phyloP scores from a whole-genome alignment of 2,113 vertebrate species.

The Phaetusa simplex region DNA sequence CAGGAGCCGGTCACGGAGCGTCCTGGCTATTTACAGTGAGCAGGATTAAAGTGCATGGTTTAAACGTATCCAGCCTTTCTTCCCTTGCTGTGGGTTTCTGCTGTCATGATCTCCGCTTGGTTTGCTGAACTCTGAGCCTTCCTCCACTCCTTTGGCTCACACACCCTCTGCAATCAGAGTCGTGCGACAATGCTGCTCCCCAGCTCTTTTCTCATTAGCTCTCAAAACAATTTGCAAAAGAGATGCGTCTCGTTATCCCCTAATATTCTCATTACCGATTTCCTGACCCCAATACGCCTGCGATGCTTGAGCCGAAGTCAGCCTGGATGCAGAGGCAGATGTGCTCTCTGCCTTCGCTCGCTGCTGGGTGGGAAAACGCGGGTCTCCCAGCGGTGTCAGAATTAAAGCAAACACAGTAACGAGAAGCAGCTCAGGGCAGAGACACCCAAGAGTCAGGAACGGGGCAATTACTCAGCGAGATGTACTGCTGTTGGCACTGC shows the following conservation, averaged over 20 bases:
- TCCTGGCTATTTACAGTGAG: background rate
- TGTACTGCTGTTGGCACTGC: conserved; percentile 10
- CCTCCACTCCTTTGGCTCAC: background rate
- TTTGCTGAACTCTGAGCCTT: background rate
- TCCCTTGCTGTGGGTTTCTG: background rate
- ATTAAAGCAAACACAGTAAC: background rate
- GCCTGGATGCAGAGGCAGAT: background rate
- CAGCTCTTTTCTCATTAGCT: background rate
- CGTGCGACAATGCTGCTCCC: background rate
- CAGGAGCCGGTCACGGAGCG: background rate
- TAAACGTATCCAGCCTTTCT: background rate
- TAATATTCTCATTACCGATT: background rate
- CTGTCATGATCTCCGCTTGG: background rate
- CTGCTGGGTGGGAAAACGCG: background rate
- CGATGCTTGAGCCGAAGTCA: fast-evolving
- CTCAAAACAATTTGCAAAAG: background rate
- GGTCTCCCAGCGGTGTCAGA: background rate
- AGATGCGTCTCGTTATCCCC: background rate
- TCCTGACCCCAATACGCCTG: fast-evolving
- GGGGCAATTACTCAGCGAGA: conserved; percentile 3
- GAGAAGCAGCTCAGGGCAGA: conserved; percentile 26
- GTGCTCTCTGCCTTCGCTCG: fast-evolving
- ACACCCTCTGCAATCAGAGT: background rate
- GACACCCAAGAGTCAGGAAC: background rate
- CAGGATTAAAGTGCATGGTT: fast-evolving